Percentiles rank a stretch among this genome's conserved stretches.
phyloP scores from a whole-genome alignment of 2,113 vertebrate genomes.

The Cacatua alba region DNA sequence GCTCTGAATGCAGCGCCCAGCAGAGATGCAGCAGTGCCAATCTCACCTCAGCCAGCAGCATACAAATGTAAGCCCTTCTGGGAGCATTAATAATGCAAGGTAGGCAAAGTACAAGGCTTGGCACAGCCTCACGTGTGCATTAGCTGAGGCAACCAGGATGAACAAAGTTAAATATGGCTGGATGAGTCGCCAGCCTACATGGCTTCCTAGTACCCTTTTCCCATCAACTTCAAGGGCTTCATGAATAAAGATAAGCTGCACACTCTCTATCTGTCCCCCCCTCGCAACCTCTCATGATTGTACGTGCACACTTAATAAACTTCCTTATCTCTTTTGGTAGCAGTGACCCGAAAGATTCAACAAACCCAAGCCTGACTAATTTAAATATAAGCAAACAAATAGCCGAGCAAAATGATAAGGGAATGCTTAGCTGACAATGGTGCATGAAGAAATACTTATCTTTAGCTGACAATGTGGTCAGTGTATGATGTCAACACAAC shows the following conservation, averaged over 20 bases:
- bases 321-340: conserved; percentile 70
- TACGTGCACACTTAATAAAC: conserved; percentile 65
- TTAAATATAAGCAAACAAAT: conserved; percentile 43
- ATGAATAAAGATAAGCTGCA: conserved; percentile 76
- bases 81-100: conserved; percentile 48
- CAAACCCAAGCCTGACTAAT: conserved; percentile 58
- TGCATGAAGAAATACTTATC: conserved; percentile 48
- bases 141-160: conserved; percentile 37
- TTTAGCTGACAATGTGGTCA: background rate
- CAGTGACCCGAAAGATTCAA: conserved; percentile 68
- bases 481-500: background rate
- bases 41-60: background rate
- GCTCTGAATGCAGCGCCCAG: background rate
- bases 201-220: conserved; percentile 65
- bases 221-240: conserved; percentile 76
- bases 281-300: background rate
- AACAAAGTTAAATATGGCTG: conserved; percentile 20
- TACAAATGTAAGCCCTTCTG: conserved; percentile 1
- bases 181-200: background rate
- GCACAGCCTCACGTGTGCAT: conserved; percentile 11
- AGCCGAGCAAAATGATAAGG: conserved; percentile 48
- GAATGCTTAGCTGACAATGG: conserved; percentile 17
- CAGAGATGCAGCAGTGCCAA: background rate
- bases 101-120: conserved; percentile 25
- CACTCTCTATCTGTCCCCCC: background rate